phyloP scores from a whole-genome alignment of 2,888 invertebrate genomes.

The Zaprionus bogoriensis region DNA sequence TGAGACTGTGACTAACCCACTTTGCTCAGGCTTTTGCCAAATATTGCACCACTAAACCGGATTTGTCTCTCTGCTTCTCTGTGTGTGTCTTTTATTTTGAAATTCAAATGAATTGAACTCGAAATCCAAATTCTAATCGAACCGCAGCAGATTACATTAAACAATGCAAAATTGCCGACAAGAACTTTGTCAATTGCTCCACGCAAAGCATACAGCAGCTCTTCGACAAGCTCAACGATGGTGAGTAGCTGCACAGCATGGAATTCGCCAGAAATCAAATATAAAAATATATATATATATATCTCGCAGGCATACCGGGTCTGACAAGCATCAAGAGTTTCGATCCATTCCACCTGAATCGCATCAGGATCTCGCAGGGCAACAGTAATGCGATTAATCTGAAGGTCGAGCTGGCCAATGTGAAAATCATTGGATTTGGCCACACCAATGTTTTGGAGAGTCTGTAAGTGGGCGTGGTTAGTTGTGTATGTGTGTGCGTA shows the following conservation, averaged over 20 bases:
- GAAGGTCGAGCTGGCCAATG: slow-evolving; percentile 88
- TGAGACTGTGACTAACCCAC: slow-evolving; percentile 68
- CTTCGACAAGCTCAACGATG: slow-evolving; percentile 87
- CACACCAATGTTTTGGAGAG: slow-evolving; percentile 86
- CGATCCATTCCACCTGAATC: slow-evolving; percentile 87
- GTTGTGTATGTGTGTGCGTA: no score
- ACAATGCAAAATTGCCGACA: slow-evolving; percentile 86
- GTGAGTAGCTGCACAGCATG: no score
- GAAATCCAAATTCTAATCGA: slow-evolving; percentile 65
- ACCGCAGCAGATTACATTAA: slow-evolving; percentile 87
- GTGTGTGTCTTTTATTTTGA: slow-evolving; percentile 43
- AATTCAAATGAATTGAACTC: slow-evolving; percentile 42
- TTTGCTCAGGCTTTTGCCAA: slow-evolving; percentile 29
- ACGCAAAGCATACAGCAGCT: slow-evolving; percentile 87
- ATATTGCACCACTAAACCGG: slow-evolving; percentile 67
- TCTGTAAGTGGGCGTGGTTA: slow-evolving; percentile 83
- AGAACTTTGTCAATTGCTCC: slow-evolving; percentile 87
- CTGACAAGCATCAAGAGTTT: slow-evolving; percentile 85
- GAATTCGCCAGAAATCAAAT: no score
- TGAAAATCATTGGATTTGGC: slow-evolving; percentile 87
- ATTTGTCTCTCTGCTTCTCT: slow-evolving; percentile 57
- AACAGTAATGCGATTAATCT: slow-evolving; percentile 88
- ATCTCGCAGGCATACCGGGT: slow-evolving; percentile 81
- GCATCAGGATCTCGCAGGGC: slow-evolving; percentile 88
- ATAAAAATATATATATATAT: neutral